Conservation (phyloP, 2,113 vertebrate species). For the Panthera leo region DNA sequence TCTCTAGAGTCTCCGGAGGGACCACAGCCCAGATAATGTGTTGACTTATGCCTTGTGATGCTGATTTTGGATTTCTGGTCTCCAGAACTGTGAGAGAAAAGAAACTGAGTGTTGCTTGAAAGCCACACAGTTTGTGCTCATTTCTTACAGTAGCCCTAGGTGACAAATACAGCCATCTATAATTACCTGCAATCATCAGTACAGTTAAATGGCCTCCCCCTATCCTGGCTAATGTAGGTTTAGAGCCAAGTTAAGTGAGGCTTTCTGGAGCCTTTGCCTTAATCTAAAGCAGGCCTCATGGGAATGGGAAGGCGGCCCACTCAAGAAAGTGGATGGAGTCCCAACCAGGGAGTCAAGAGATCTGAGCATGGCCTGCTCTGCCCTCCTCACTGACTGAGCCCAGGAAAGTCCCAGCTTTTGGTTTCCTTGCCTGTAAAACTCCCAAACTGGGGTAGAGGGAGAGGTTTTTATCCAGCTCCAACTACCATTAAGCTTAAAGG, state of each 20-base stretch:
- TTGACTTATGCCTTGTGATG: background rate
- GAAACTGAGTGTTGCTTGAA: background rate
- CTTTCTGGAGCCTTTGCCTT: background rate
- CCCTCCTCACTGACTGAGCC: background rate
- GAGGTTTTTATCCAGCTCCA: background rate
- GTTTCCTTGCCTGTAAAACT: background rate
- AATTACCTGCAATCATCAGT: background rate
- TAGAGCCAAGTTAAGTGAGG: background rate
- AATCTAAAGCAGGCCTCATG: background rate
- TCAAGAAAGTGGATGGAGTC: background rate
- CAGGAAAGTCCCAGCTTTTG: background rate
- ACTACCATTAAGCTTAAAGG: background rate
- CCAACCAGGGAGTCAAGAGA: background rate
- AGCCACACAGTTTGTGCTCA: background rate
- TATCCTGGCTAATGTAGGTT: background rate
- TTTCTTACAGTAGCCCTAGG: background rate
- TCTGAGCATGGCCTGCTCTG: background rate
- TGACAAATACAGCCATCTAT: rapidly evolving
- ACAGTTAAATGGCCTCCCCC: no score
- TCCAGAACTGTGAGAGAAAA: background rate
- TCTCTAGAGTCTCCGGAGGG: background rate
- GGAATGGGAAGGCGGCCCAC: background rate
- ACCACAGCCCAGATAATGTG: background rate
- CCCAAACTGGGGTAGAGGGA: background rate
- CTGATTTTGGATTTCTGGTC: background rate